Conservation (phyloP, 1,140 invertebrate genomes). For the Manduca sexta region DNA sequence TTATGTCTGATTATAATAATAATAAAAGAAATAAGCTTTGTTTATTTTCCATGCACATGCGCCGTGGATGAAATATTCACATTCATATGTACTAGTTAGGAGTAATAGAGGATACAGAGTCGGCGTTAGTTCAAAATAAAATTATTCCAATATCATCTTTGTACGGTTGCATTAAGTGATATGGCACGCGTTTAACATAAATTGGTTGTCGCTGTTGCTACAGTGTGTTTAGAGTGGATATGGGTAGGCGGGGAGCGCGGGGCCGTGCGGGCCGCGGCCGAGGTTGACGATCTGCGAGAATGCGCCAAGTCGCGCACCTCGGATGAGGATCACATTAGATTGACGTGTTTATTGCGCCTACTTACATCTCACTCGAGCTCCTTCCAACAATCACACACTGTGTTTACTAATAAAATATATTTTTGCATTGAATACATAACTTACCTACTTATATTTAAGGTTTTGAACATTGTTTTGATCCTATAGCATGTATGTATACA, state of each 20-base stretch:
- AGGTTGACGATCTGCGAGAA: constrained; percentile 65
- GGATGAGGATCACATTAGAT: constrained; percentile 41
- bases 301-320: constrained; percentile 48
- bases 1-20: too few relatives aligned
- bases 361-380: constrained; percentile 7
- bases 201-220: constrained; percentile 12
- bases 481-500: too few relatives aligned
- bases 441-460: too few relatives aligned
- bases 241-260: constrained; percentile 25
- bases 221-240: background rate
- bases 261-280: constrained; percentile 25
- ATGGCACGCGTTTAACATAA: constrained; percentile 15
- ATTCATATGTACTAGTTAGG: too few relatives aligned
- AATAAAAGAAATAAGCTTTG: constrained; percentile 14
- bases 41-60: constrained; percentile 45
- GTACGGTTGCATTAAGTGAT: constrained; percentile 28
- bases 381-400: background rate
- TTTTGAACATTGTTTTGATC: too few relatives aligned
- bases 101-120: too few relatives aligned
- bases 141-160: constrained; percentile 21
- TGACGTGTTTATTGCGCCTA: constrained; percentile 34
- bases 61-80: constrained; percentile 6
- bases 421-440: too few relatives aligned
- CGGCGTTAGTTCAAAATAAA: background rate
- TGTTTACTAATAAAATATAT: background rate